Base-by-base conservation (phyloP, 2,113 vertebrate genomes). In the Sylvilagus bachmani region DNA sequence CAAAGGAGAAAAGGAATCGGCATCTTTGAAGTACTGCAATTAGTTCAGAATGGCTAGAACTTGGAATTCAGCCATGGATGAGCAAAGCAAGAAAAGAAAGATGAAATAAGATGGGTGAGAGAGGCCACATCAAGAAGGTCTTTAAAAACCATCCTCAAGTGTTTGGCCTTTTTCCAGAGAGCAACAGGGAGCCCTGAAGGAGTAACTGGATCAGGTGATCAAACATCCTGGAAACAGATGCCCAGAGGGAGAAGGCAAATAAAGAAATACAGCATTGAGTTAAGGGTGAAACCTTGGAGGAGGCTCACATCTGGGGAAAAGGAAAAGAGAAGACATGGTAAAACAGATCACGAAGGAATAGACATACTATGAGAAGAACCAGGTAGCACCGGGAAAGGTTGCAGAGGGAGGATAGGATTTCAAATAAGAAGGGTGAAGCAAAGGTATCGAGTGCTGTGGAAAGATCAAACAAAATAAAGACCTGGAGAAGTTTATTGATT, bases 401-500 rank as follows among this genome's bases (percentile, higher is more conserved):
- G 0, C 85, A 55, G 71, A 11, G 75, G 95, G 86, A 91, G 70
- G 94, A 44, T 93, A 83, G 36, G 61, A 55, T 97, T 97, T 94
- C 93, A 93, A 55, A 14, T 61, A 80, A 44, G 58, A 86, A 93
- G 89, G 82, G 92, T 95, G 70, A 94, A 96, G 74, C 90, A 55
- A 36, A 80, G 77, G 88, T 66, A 51, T 36, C 6, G 0, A 83
- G 81, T 16, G 6, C 44, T 12, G 38, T 2, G 4, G 66, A 88
- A 82, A 94, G 96, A 95, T 97, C 97, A 97, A 92, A 95, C 94
- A 89, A 55, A 92, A 92, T 92, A 38, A 86, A 22, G 36, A 70
- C 29, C 1, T 13, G 62, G n/a, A 49, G 61, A 97, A 55, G 93
- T 95, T 97, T 97, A 96, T 97, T 97, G 92, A 90, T 93, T 97